Percentiles rank a stretch among this genome's conserved stretches.
Conservation (phyloP, 2,888 invertebrate genomes). For the Stictocephala bisonia region DNA sequence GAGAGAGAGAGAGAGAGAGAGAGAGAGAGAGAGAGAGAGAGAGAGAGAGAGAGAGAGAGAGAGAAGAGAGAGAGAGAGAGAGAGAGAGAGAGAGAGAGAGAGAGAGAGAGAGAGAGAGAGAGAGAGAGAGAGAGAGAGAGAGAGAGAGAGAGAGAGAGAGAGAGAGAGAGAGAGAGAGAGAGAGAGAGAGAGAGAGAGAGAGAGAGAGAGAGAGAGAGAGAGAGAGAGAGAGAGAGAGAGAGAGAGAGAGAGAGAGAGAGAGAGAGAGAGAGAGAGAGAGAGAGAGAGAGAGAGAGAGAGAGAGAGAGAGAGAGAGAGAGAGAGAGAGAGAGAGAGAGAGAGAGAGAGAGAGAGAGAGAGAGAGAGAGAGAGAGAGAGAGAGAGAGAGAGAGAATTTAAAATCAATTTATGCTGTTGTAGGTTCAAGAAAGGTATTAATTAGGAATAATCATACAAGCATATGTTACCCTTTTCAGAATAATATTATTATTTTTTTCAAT, state of each 20-base stretch:
- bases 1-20: neutral
- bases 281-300: neutral
- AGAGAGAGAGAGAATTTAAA: neutral
- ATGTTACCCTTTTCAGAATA: too few relatives aligned
- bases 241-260: neutral
- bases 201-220: neutral
- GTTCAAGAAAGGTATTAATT: neutral
- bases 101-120: neutral
- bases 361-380: constrained; percentile 2
- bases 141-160: too few relatives aligned
- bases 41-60: neutral
- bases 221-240: neutral
- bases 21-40: neutral
- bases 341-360: neutral
- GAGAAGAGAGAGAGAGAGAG: neutral
- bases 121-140: neutral
- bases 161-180: constrained; percentile 14
- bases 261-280: constrained; percentile 1
- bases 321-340: neutral
- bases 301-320: neutral
- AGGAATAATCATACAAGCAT: neutral
- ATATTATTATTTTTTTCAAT: too few relatives aligned
- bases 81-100: neutral
- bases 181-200: neutral
- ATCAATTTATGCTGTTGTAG: neutral